A percentile compares a stretch with the other conserved stretches of the same genome.
phyloP scores from a whole-genome alignment of 1,140 invertebrate genomes.

The Amyelois transitella region DNA sequence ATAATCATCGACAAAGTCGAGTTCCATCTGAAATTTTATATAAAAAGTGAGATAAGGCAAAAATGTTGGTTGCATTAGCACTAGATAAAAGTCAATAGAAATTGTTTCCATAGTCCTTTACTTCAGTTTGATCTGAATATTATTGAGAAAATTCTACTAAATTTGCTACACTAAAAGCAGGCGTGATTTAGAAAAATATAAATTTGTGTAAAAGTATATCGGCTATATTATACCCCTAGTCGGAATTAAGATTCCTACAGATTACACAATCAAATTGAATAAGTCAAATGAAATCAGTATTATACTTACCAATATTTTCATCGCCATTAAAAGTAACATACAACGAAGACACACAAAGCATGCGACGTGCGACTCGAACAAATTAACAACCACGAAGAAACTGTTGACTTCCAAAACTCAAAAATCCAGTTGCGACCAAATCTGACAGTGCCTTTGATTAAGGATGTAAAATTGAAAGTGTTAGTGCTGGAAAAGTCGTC shows the following conservation, averaged over 20 bases:
- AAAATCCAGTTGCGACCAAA: not conserved
- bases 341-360: slow-evolving; percentile 34
- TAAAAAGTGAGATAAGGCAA: slow-evolving; percentile 6
- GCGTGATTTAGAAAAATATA: too few species aligned
- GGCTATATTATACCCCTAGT: too few species aligned
- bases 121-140: too few species aligned
- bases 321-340: slow-evolving; percentile 20
- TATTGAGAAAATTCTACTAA: too few species aligned
- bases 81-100: too few species aligned
- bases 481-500: not conserved
- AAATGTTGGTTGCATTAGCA: too few species aligned
- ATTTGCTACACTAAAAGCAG: too few species aligned
- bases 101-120: too few species aligned
- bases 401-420: not conserved
- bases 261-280: too few species aligned
- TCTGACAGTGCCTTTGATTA: not conserved
- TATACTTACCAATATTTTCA: not conserved
- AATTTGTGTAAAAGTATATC: too few species aligned
- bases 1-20: slow-evolving; percentile 77
- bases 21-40: slow-evolving; percentile 45
- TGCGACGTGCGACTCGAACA: slow-evolving; percentile 44
- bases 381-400: not conserved
- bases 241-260: too few species aligned
- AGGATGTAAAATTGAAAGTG: slow-evolving; percentile 15
- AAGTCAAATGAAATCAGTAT: too few species aligned